phyloP scores from a whole-genome alignment of 2,797 vertebrate species.

The Coregonus suidteri region DNA sequence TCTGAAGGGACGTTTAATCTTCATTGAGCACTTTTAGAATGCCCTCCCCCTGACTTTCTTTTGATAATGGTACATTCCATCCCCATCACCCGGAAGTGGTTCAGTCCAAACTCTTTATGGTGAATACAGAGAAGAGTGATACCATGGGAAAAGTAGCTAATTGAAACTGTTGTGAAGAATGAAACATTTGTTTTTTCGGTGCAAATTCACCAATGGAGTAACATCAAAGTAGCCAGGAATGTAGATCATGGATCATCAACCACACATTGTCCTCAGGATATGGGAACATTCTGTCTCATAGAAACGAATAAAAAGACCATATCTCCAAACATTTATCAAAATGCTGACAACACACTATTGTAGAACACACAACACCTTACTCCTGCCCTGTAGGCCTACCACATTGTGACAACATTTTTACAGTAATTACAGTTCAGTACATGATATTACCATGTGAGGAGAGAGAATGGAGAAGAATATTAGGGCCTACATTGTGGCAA shows the following conservation, averaged over 20 bases:
- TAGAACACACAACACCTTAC: not conserved
- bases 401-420: conserved; percentile 17
- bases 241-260: not conserved
- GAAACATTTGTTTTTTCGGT: not conserved
- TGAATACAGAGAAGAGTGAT: conserved; percentile 16
- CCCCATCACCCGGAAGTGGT: conserved; percentile 18
- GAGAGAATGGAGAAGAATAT: not conserved
- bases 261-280: not conserved
- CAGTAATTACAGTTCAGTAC: not conserved
- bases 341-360: not conserved
- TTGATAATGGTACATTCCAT: conserved; percentile 39
- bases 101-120: conserved; percentile 23
- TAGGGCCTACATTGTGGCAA: not conserved
- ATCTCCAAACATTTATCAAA: conserved; percentile 8
- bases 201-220: not conserved
- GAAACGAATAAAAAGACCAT: not conserved
- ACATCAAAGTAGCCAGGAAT: not conserved
- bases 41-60: conserved; percentile 40
- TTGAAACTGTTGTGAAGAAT: not conserved
- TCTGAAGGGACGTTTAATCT: conserved; percentile 25
- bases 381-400: not conserved
- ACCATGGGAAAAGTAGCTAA: not conserved
- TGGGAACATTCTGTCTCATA: not conserved
- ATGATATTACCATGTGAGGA: conserved; percentile 15
- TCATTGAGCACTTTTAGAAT: conserved; percentile 37